Evolutionary conservation across 2,888 invertebrate genomes (phyloP).

Genomic region (Brenthis ino): DNA sequence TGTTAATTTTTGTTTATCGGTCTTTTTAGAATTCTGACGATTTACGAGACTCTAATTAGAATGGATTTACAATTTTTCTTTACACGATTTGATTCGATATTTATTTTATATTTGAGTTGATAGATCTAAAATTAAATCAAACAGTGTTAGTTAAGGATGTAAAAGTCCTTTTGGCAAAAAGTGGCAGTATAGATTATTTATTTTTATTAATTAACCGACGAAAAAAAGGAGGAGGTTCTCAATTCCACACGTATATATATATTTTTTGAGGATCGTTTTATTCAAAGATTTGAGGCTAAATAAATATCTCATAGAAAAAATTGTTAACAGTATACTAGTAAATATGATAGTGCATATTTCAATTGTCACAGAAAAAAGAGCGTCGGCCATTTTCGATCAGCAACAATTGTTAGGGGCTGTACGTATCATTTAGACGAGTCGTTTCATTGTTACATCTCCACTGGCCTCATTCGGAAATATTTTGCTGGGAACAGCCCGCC

Average conservation of each 20-base stretch:
- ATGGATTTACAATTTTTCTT: not conserved
- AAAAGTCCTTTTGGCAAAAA: too few species aligned
- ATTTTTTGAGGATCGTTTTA: too few species aligned
- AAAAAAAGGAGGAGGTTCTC: too few species aligned
- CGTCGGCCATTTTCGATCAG: conserved; percentile 25
- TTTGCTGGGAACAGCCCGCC: conserved; percentile 22
- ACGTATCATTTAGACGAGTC: conserved; percentile 31
- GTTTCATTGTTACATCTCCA: conserved; percentile 35
- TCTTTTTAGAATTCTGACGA: not conserved
- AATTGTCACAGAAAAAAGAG: conserved; percentile 9
- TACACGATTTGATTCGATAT: too few species aligned
- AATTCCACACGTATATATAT: too few species aligned
- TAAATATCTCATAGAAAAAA: not conserved
- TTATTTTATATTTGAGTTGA: too few species aligned
- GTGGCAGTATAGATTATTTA: too few species aligned
- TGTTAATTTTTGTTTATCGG: conserved; percentile 5
- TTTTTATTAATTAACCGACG: too few species aligned
- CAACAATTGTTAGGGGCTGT: conserved; percentile 26
- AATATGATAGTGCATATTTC: conserved; percentile 8
- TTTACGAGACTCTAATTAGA: not conserved
- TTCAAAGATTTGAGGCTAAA: not conserved
- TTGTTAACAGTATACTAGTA: not conserved
- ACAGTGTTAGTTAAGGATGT: too few species aligned
- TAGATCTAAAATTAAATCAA: too few species aligned
- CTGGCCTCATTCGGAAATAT: conserved; percentile 33